A percentile compares a stretch with the other conserved stretches of the same genome.
Evolutionary conservation across 2,888 invertebrate species (phyloP).

Genomic region (Mesochorus sp.): DNA sequence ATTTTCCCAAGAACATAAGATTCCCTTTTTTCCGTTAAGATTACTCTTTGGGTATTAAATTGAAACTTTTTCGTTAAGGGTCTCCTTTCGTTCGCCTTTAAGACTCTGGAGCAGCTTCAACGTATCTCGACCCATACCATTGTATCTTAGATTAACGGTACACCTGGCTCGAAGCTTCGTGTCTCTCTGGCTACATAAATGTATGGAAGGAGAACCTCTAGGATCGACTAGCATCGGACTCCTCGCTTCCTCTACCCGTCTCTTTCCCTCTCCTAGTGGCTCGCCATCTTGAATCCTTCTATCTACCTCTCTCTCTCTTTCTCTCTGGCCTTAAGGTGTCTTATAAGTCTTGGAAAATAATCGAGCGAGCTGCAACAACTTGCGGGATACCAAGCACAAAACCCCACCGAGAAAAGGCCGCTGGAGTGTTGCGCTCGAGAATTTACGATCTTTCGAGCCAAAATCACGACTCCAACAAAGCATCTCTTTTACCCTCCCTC

Average conservation of each 20-base stretch:
- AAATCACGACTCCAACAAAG: conserved; percentile 59
- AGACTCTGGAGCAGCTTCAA: conserved; percentile 18
- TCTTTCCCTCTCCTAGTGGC: conserved; percentile 10
- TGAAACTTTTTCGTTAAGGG: not conserved
- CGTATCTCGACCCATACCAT: conserved; percentile 63
- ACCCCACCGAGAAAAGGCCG: conserved; percentile 31
- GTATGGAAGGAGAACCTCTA: conserved; percentile 22
- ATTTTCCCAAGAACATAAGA: too few species aligned
- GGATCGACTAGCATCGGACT: conserved; percentile 37
- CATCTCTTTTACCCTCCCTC: too few species aligned
- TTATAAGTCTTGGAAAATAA: conserved; percentile 51
- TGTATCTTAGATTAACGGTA: conserved; percentile 77
- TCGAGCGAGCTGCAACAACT: conserved; percentile 52
- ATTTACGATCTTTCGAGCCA: conserved; percentile 67
- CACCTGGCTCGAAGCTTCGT: conserved; percentile 40
- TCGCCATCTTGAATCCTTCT: not conserved
- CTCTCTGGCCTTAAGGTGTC: not conserved
- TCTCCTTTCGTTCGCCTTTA: conserved; percentile 51
- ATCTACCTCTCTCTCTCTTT: not conserved
- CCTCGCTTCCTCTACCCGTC: conserved; percentile 43
- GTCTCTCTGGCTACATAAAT: not conserved
- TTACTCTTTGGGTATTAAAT: not conserved
- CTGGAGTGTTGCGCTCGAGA: conserved; percentile 34
- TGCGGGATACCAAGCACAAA: conserved; percentile 37
- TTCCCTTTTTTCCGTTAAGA: too few species aligned